Conservation (phyloP, 2,797 vertebrate genomes). For the Takifugu ocellatus region DNA sequence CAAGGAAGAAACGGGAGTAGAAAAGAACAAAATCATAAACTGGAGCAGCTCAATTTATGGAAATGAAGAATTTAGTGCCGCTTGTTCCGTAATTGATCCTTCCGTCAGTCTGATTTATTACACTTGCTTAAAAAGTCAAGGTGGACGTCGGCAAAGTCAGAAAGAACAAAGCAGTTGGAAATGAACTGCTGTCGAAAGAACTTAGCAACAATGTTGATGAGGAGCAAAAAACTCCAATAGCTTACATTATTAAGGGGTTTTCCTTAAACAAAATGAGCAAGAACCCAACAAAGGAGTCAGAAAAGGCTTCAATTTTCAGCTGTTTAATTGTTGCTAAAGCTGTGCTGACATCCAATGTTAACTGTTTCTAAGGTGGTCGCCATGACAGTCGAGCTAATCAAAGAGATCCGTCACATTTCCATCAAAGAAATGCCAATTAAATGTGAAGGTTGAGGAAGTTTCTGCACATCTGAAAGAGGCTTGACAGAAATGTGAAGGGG, state of each 20-base stretch:
- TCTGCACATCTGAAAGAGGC: slow-evolving; percentile 9
- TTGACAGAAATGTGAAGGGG: slow-evolving; percentile 8
- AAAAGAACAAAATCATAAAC: slow-evolving; percentile 25
- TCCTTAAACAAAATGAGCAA: slow-evolving; percentile 34
- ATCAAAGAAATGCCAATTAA: slow-evolving; percentile 70
- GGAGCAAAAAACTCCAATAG: slow-evolving; percentile 28
- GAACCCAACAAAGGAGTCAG: slow-evolving; percentile 18
- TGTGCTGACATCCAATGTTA: slow-evolving; percentile 17
- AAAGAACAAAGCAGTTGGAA: slow-evolving; percentile 19
- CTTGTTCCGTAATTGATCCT: slow-evolving; percentile 48
- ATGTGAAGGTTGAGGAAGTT: slow-evolving; percentile 50
- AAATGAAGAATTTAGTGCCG: slow-evolving; percentile 37
- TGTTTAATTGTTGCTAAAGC: slow-evolving; percentile 4
- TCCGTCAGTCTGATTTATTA: slow-evolving; percentile 42
- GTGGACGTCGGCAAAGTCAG: slow-evolving; percentile 41
- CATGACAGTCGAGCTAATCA: slow-evolving; percentile 75
- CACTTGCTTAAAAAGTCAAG: slow-evolving; percentile 46
- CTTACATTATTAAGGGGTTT: slow-evolving; percentile 47
- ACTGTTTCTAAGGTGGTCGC: slow-evolving; percentile 77
- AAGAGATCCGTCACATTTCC: slow-evolving; percentile 55
- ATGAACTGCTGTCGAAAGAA: slow-evolving; percentile 14
- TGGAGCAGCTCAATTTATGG: slow-evolving; percentile 21
- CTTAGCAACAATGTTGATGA: slow-evolving; percentile 26
- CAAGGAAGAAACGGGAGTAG: neutral
- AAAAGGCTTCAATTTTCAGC: slow-evolving; percentile 9